A percentile compares a stretch with the other conserved stretches of the same genome.
Evolutionary conservation across 2,113 vertebrate genomes (phyloP).

Genomic region (Murina feae): DNA sequence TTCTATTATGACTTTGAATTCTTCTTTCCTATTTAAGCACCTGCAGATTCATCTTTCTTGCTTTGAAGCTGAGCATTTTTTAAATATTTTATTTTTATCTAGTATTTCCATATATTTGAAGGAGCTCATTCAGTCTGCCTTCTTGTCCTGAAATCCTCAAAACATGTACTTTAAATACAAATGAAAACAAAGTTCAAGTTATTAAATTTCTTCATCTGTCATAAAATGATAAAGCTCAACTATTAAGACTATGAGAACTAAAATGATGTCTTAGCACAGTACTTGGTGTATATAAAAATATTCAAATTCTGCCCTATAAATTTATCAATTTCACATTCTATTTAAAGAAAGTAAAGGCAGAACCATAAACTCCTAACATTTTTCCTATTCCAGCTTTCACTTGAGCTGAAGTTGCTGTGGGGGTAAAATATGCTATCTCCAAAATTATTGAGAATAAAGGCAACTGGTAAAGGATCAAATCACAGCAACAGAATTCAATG

Average conservation of each 20-base stretch:
- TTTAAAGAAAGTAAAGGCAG: not conserved
- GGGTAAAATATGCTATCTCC: not conserved
- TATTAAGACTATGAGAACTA: not conserved
- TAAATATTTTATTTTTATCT: slow-evolving; percentile 6
- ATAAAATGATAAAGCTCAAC: not conserved
- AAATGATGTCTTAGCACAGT: not conserved
- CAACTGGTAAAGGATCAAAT: not conserved
- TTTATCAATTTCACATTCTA: not conserved
- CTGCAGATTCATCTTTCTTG: not conserved
- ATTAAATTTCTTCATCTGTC: not conserved
- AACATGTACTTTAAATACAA: not conserved
- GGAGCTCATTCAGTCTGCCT: not conserved
- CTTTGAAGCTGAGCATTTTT: slow-evolving; percentile 1
- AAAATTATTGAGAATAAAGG: not conserved
- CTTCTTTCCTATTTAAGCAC: not conserved
- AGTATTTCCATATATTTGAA: not conserved
- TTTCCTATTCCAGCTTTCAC: not conserved
- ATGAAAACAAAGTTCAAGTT: not conserved
- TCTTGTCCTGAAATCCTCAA: not conserved
- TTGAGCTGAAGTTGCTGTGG: not conserved
- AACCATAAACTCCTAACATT: not conserved
- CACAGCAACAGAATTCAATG: not conserved
- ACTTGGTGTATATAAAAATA: not conserved
- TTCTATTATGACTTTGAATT: not conserved
- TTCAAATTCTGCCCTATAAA: not conserved